Base-by-base conservation (phyloP, 2,888 invertebrate species). In the Spilarctia lutea region DNA sequence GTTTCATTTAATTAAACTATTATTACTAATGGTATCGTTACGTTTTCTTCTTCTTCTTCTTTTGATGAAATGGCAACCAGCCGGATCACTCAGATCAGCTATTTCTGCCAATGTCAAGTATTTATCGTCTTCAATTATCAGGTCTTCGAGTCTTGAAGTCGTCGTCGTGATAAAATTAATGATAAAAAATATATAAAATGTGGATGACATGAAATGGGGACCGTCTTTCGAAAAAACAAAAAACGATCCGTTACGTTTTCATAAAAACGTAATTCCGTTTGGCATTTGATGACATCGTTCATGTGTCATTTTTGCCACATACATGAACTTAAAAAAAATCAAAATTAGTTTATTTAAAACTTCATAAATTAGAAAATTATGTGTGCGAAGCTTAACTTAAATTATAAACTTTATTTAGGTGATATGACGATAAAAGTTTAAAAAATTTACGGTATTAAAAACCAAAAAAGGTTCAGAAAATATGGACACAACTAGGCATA, bases 1-100 rank as follows among this genome's bases (percentile, higher is more conserved):
- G 65, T 76, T 81, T 77, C 84, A 81, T 79, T 81, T 77, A 67
- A 77, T 75, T 77, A 73, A 81, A 67, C 65, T 71, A 73, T 68
- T 18, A 56, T 72, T 71, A 71, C 30, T 65, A 77, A 72, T 68
- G 70, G 65, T 74, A 75, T 68, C 65, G 35, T 65, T 78, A 74
- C 68, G 77, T 74, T 79, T 71, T 67, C 71, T n/a, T n/a, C n/a
- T n/a, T n/a, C n/a, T n/a, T n/a, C n/a, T n/a, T n/a, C n/a, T n/a
- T n/a, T n/a, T n/a, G n/a, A n/a, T n/a, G n/a, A n/a, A n/a, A n/a
- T n/a, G n/a, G n/a, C n/a, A n/a, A n/a, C n/a, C n/a, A n/a, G n/a
- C n/a, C n/a, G n/a, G n/a, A n/a, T n/a, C n/a, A n/a, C n/a, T n/a
- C n/a, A n/a, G n/a, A n/a, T n/a, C n/a, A n/a, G n/a, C n/a, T n/a